Conservation (phyloP, 2,113 vertebrate species). For the Ceyx margarethae region DNA sequence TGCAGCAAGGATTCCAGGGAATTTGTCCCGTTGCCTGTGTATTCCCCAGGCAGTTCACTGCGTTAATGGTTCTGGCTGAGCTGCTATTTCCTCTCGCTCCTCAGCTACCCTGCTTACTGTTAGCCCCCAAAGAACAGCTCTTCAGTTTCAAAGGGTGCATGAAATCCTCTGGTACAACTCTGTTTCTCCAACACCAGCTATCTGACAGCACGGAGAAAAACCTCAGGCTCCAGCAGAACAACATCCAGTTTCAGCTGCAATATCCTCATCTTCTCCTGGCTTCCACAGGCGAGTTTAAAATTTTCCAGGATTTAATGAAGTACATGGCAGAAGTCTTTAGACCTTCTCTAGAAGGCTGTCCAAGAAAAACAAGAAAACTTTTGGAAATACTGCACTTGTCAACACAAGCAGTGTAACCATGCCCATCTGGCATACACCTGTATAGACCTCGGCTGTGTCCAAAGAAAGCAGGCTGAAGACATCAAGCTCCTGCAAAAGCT, state of each 20-base stretch:
- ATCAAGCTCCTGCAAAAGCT: constrained; percentile 1
- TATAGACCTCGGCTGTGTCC: constrained; percentile 3
- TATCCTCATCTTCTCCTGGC: constrained; percentile 47
- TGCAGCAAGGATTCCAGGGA: neutral
- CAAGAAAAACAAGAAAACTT: constrained; percentile 51
- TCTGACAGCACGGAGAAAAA: constrained; percentile 19
- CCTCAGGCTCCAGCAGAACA: constrained; percentile 5
- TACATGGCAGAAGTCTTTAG: constrained; percentile 40
- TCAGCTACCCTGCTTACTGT: neutral
- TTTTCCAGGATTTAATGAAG: constrained; percentile 54
- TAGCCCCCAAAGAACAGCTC: neutral
- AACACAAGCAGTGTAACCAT: constrained; percentile 23
- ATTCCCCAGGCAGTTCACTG: neutral
- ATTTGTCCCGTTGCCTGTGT: neutral
- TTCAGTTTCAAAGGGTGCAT: neutral
- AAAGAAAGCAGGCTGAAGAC: constrained; percentile 4
- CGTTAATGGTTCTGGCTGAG: neutral
- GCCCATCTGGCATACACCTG: constrained; percentile 67
- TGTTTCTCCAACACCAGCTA: neutral
- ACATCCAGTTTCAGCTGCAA: constrained; percentile 6
- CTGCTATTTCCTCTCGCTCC: neutral
- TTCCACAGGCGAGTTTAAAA: neutral
- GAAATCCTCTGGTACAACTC: neutral
- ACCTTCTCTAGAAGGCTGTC: constrained; percentile 28
- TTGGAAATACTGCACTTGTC: constrained; percentile 37